A percentile compares a stretch with the other conserved stretches of the same genome.
These are phyloP conservation scores for Melanerpes formicivorus DNA, from an alignment of 2,113 vertebrate species.

Conservation along the genomic window DNA sequence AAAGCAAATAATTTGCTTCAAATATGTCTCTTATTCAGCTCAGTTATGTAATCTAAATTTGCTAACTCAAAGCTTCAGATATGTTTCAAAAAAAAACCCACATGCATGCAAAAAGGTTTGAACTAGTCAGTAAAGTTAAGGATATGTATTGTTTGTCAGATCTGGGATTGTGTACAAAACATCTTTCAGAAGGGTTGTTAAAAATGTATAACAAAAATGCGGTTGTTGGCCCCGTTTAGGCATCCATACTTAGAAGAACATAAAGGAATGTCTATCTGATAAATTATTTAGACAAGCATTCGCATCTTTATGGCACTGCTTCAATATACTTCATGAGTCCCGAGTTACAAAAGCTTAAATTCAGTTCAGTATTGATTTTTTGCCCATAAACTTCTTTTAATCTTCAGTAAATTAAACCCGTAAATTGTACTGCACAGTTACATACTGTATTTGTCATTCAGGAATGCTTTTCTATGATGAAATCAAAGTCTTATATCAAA, in stretches of 20 bases:
- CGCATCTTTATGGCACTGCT: neutral
- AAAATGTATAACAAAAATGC: neutral
- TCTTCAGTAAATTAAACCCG: constrained; percentile 1
- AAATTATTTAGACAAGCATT: neutral
- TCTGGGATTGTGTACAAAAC: neutral
- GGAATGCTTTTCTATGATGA: neutral
- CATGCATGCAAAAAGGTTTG: neutral
- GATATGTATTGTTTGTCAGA: neutral
- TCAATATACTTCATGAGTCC: neutral
- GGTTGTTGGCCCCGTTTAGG: neutral
- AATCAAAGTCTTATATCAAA: neutral
- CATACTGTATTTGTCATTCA: neutral
- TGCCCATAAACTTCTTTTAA: neutral
- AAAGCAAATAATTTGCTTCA: neutral
- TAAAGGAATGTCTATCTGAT: neutral
- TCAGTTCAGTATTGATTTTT: neutral
- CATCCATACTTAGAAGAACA: neutral
- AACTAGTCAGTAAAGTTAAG: neutral
- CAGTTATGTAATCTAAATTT: neutral
- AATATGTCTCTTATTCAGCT: neutral
- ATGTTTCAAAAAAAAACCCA: neutral
- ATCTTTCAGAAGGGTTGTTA: neutral
- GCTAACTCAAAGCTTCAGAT: neutral
- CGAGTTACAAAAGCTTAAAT: neutral
- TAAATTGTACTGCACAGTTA: neutral